Conservation (phyloP, 2,888 invertebrate genomes). For the Anorthoa munda region DNA sequence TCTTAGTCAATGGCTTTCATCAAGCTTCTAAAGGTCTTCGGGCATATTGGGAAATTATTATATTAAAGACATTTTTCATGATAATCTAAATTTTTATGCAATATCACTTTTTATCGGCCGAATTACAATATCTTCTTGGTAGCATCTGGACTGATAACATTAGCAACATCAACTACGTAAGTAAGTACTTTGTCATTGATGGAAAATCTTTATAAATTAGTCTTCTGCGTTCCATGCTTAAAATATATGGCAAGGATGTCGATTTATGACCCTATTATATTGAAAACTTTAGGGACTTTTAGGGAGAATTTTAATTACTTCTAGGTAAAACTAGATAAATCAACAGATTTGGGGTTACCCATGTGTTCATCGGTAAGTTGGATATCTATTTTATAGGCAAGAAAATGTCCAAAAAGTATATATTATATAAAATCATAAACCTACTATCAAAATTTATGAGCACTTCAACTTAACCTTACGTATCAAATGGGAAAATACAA, state of each 20-base stretch:
- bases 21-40: conserved; percentile 23
- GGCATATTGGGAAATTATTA: conserved; percentile 8
- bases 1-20: conserved; percentile 20
- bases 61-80: conserved; percentile 36
- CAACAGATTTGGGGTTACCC: too few relatives aligned
- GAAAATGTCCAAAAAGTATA: too few relatives aligned
- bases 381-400: too few relatives aligned
- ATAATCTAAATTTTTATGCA: conserved; percentile 28
- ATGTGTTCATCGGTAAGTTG: too few relatives aligned
- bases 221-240: neutral
- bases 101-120: conserved; percentile 20
- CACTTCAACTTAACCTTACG: neutral
- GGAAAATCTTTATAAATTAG: neutral
- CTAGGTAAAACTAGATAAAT: too few relatives aligned
- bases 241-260: neutral
- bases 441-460: too few relatives aligned
- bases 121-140: conserved; percentile 12
- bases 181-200: neutral
- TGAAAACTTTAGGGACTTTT: neutral
- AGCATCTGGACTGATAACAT: conserved; percentile 4
- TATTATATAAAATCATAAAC: too few relatives aligned
- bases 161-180: neutral
- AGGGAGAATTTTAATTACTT: too few relatives aligned
- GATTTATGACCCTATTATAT: neutral
- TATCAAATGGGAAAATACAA: conserved; percentile 6